Evolutionary conservation across 2,888 invertebrate genomes (phyloP).

Genomic region (Lampropteryx suffumata): DNA sequence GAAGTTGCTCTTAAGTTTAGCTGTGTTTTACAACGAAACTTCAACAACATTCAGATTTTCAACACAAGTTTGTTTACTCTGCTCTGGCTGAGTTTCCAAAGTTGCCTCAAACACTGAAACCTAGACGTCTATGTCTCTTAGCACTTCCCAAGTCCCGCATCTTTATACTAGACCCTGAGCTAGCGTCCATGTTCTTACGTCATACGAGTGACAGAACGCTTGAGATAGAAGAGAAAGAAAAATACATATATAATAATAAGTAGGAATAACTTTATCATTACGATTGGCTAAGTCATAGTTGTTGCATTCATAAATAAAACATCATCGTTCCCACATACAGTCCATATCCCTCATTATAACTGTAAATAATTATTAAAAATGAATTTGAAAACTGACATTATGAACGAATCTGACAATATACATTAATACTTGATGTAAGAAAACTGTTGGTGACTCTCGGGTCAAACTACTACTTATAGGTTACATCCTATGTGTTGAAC

Average conservation of each 20-base stretch:
- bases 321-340: no score
- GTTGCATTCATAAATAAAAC: no score
- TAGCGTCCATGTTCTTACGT: neutral
- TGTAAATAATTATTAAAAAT: no score
- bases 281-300: no score
- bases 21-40: conserved; percentile 10
- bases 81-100: conserved; percentile 21
- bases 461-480: no score
- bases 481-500: neutral
- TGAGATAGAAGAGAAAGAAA: no score
- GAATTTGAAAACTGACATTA: no score
- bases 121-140: conserved; percentile 15
- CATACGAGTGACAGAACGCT: neutral
- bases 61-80: conserved; percentile 20
- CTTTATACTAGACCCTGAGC: neutral
- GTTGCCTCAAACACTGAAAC: conserved; percentile 20
- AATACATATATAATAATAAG: no score
- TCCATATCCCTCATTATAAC: no score
- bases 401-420: no score
- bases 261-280: no score
- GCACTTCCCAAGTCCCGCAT: conserved; percentile 3
- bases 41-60: conserved; percentile 19
- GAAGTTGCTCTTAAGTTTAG: no score
- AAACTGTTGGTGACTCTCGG: neutral
- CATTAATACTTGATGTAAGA: neutral